Evolutionary conservation across 2,888 invertebrate species (phyloP), one percentile per base, ranked within the genome.

Genomic region (Caenorhabditis wallacei): DNA sequence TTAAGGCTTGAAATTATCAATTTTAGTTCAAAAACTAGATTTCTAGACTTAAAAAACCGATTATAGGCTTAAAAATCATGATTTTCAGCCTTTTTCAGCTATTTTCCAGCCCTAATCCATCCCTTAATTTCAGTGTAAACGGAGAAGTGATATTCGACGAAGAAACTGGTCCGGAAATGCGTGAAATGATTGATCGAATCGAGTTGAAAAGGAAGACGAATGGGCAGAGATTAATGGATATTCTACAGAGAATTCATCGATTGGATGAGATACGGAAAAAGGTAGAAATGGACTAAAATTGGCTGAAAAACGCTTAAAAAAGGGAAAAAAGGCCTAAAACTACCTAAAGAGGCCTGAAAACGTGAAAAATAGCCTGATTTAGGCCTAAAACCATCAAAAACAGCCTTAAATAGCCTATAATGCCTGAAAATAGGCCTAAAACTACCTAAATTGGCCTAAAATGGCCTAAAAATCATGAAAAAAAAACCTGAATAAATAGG

Each of bases 191-290:
- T 22, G 74, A 74, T 1, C 46, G 18, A 18, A 48, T 80, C 22
- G 71, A 72, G 63, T 46, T 30, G 26, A 79, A 81, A 40, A 82
- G 82, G 75, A 57, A 74, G 63, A 57, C 64, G n/a, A 86, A 86
- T 71, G 59, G 59, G 18, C 68, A 68, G 54, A 69, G 84, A 56
- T 64, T 86, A 56, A 72, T 74, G 63, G 64, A 54, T n/a, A 74
- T 86, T 40, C 26, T 86, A n/a, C 68, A 79, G n/a, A 48, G 84
- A 48, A 79, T 82, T 11, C 84, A 86, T 16, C 53, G 78, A 2
- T 30, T 78, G 11, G 75, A 70, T 64, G 72, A 75, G 40, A 59
- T 64, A 51, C 69, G 68, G 16, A 75, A 70, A 46, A 70, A 75
- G 63, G 75, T 75, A 40, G 57, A 18, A 22, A 8, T 10, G 16